Evolutionary conservation across 2,113 vertebrate genomes (phyloP), one percentile per base, ranked within the genome.

Genomic region (Triplophysa dalaica): DNA sequence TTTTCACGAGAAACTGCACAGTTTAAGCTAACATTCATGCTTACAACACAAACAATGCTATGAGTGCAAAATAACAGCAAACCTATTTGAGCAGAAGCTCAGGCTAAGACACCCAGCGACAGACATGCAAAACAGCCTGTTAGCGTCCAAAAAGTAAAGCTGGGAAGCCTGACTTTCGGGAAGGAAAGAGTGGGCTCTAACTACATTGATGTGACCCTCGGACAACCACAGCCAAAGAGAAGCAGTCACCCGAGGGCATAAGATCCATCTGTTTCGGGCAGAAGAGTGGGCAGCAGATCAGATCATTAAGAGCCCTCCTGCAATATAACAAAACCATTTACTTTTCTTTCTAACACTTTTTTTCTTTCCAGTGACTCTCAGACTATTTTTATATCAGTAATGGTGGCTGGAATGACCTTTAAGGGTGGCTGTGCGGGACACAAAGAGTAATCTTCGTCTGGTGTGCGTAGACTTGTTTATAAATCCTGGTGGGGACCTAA

Each of bases 321-420:
- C 13, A 14, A 69, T 73, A 83, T 80, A 85, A 86, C 84, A 78
- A 86, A 50, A 22, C 24, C 77, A 86, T 82, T 89, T 87, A 77
- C 80, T 86, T 88, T 82, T 72, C 63, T 69, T 54, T 78, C 76
- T 67, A 65, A 74, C 58, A 45, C 50, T 4, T 77, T 60, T 60
- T 52, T 67, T 70, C 64, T 26, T 77, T 80, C 77, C 61, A 70
- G 13, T 26, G 38, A 33, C 21, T 43, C 14, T 50, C 52, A 52
- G 38, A 45, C 19, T 19, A 78, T 22, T 80, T 84, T 86, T 81
- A 84, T 78, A 82, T 61, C 67, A 33, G 78, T 56, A 41, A 81
- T 21, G 7, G 14, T 12, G 58, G 65, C 75, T 13, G n/a, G 50
- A 62, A 38, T 87, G 86, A 90, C 89, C 89, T 89, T 89, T 84